Evolutionary conservation across 2,113 vertebrate species (phyloP).

Genomic region (Sminthopsis crassicaudata): DNA sequence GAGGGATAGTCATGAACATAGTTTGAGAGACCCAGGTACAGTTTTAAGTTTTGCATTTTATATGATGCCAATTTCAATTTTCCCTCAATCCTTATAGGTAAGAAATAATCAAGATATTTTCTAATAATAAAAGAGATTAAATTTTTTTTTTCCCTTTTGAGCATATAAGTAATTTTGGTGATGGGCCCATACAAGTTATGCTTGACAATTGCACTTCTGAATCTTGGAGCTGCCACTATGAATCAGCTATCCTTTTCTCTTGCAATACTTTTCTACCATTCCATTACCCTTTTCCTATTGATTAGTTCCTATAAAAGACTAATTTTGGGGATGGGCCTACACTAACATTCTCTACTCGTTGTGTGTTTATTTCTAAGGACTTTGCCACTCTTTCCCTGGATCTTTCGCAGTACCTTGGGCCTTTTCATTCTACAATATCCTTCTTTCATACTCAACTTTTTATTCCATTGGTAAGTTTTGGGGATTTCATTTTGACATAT

Average conservation of each 20-base stretch:
- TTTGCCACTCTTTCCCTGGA: background rate
- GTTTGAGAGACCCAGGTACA: background rate
- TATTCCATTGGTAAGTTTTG: background rate
- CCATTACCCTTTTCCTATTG: background rate
- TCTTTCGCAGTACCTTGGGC: background rate
- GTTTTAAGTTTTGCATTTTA: background rate
- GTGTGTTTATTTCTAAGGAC: background rate
- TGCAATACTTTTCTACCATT: background rate
- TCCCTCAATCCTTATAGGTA: background rate
- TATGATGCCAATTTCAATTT: background rate
- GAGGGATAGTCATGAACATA: background rate
- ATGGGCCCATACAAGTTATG: background rate
- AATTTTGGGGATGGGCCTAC: background rate
- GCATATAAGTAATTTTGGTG: background rate
- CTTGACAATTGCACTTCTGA: background rate
- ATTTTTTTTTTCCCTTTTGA: background rate
- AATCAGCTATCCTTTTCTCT: background rate
- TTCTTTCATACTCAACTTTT: background rate
- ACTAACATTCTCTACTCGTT: background rate
- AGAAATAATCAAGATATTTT: background rate
- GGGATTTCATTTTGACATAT: background rate
- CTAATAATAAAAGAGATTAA: background rate
- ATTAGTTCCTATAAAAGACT: background rate
- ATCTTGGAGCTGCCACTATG: background rate
- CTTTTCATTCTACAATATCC: background rate